Percentiles rank a stretch among this genome's conserved stretches.
Evolutionary conservation across 2,888 invertebrate species (phyloP).

Genomic region (Crematogaster levior): DNA sequence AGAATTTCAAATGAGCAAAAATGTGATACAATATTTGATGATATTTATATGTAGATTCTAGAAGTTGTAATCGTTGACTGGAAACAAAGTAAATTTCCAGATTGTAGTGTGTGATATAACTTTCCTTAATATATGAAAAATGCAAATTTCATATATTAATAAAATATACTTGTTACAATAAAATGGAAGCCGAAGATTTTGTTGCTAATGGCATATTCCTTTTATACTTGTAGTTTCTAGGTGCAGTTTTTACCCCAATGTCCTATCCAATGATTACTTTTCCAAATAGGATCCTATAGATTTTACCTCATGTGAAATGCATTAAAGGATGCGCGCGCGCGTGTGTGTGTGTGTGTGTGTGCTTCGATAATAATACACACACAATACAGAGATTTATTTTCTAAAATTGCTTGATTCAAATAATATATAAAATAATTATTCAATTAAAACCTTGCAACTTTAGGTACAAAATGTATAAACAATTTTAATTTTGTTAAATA

Average conservation of each 20-base stretch:
- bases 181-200: background rate
- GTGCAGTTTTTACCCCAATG: background rate
- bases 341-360: no score
- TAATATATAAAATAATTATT: background rate
- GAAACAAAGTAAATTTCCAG: constrained; percentile 65
- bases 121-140: background rate
- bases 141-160: background rate
- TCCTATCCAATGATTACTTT: background rate
- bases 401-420: background rate
- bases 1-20: constrained; percentile 25
- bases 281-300: background rate
- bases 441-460: no score
- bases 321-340: background rate
- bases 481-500: background rate
- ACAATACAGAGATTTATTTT: background rate
- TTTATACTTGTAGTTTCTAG: background rate
- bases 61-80: constrained; percentile 63
- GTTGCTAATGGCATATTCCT: background rate
- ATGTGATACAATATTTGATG: constrained; percentile 30
- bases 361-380: no score
- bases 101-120: background rate
- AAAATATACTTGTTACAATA: background rate
- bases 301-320: background rate
- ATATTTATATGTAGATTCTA: constrained; percentile 26
- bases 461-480: background rate